Conservation (phyloP, 2,888 invertebrate genomes). For the Drosophila gaucha region DNA sequence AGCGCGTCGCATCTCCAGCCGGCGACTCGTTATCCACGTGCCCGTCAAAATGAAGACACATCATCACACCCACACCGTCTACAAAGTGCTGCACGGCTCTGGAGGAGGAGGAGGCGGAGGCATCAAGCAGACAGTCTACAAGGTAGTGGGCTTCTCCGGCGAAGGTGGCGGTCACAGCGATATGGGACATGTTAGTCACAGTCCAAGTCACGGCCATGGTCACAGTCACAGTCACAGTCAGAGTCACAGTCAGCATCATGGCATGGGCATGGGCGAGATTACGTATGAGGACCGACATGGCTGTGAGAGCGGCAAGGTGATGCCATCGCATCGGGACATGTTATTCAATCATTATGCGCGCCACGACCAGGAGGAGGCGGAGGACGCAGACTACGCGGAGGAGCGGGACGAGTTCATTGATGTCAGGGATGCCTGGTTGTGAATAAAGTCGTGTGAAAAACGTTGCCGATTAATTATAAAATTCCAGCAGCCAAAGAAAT, state of each 20-base stretch:
- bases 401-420: constrained; percentile 74
- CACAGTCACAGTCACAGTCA: constrained; percentile 14
- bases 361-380: constrained; percentile 67
- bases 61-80: constrained; percentile 89
- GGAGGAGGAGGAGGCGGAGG: constrained; percentile 85
- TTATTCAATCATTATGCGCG: constrained; percentile 82
- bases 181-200: constrained; percentile 81
- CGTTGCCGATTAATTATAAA: constrained; percentile 73
- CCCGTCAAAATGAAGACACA: constrained; percentile 91
- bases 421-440: constrained; percentile 73
- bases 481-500: constrained; percentile 48
- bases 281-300: constrained; percentile 75
- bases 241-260: constrained; percentile 70
- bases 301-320: constrained; percentile 67
- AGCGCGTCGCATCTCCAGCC: constrained; percentile 85
- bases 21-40: constrained; percentile 91
- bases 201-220: constrained; percentile 12
- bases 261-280: constrained; percentile 65
- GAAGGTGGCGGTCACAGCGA: constrained; percentile 74
- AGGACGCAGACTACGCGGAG: constrained; percentile 60
- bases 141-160: constrained; percentile 70
- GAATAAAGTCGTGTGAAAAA: constrained; percentile 64
- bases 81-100: constrained; percentile 89
- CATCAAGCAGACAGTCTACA: constrained; percentile 81
- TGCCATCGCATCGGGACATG: constrained; percentile 75